Percentiles rank a stretch among this genome's conserved stretches.
phyloP scores from a whole-genome alignment of 2,797 vertebrate genomes.

The Gymnothorax reevesii region DNA sequence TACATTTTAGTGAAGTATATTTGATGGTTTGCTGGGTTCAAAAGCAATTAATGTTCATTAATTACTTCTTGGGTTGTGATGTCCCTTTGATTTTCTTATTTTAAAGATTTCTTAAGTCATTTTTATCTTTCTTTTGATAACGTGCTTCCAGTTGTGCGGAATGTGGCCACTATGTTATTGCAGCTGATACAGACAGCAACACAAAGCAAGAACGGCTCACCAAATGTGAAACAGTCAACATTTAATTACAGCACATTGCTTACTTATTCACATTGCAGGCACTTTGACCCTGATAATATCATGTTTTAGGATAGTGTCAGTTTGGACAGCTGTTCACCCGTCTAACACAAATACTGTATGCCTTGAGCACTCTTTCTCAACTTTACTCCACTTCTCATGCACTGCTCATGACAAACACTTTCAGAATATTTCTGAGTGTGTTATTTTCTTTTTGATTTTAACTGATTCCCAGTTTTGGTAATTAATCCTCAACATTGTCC shows the following conservation, averaged over 20 bases:
- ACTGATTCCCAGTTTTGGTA: background rate
- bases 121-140: background rate
- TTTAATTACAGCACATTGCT: background rate
- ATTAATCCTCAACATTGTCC: background rate
- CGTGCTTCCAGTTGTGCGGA: conserved; percentile 8
- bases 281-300: background rate
- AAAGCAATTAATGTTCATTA: background rate
- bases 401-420: background rate
- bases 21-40: conserved; percentile 1
- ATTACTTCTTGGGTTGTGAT: background rate
- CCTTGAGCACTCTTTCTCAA: background rate
- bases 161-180: background rate
- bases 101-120: background rate
- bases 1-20: conserved; percentile 14
- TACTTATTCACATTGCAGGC: background rate
- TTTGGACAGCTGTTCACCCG: background rate
- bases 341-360: background rate
- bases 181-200: background rate
- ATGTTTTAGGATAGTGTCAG: background rate
- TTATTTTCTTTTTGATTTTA: no score
- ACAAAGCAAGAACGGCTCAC: background rate
- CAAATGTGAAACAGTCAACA: background rate
- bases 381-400: background rate
- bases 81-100: background rate
- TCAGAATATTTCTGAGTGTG: no score